phyloP scores from a whole-genome alignment of 2,888 invertebrate species.

The Palloptera scutellata region DNA sequence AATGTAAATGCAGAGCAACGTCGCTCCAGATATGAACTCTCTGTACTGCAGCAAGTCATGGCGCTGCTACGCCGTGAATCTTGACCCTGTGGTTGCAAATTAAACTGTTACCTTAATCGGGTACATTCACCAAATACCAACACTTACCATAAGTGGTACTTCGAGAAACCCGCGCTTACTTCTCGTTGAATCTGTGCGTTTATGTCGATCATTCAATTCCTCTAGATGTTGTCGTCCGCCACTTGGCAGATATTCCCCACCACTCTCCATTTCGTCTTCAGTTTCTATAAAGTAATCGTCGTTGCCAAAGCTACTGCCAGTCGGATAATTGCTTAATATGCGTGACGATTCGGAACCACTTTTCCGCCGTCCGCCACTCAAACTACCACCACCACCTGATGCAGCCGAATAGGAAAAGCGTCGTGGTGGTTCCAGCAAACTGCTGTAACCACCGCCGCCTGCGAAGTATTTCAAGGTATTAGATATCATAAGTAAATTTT shows the following conservation, averaged over 20 bases:
- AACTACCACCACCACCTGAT: constrained; percentile 54
- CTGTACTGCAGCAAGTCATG: constrained; percentile 85
- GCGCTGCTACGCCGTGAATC: constrained; percentile 76
- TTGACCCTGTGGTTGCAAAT: constrained; percentile 52
- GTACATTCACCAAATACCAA: constrained; percentile 10
- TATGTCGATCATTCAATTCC: constrained; percentile 43
- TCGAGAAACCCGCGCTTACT: constrained; percentile 63
- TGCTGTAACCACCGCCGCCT: constrained; percentile 74
- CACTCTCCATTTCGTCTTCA: constrained; percentile 63
- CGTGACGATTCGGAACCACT: constrained; percentile 70
- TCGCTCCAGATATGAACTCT: constrained; percentile 83
- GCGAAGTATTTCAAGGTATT: constrained; percentile 2
- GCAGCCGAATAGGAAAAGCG: constrained; percentile 67
- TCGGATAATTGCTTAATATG: constrained; percentile 63
- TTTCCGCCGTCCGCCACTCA: constrained; percentile 69
- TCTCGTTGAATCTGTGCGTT: constrained; percentile 59
- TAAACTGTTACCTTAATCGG: background rate
- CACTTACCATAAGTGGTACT: constrained; percentile 62
- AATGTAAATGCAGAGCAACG: constrained; percentile 81
- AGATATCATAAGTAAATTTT: background rate
- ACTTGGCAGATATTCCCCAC: constrained; percentile 65
- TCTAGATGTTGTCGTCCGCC: constrained; percentile 52
- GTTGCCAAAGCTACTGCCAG: constrained; percentile 64
- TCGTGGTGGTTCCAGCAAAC: constrained; percentile 74
- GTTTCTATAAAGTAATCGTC: constrained; percentile 64